Evolutionary conservation across 2,113 vertebrate species (phyloP), one percentile per base, ranked within the genome.

Genomic region (Chloroceryle aenea): DNA sequence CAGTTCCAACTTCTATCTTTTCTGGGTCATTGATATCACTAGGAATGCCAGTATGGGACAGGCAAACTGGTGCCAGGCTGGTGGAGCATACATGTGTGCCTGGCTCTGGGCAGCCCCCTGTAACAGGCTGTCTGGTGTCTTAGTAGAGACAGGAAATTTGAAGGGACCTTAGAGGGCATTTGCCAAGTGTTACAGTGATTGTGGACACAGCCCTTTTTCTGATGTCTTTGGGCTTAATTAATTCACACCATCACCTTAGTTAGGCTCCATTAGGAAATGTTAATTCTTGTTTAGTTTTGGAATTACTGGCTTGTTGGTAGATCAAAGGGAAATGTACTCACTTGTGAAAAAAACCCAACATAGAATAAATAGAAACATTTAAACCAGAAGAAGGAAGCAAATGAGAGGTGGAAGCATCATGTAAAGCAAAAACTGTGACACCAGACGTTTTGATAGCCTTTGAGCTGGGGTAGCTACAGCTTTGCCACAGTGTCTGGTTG

Each of bases 381-480:
- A 50, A 89, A 9, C 14, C 25, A 55, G 72, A 55, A 74, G 34
- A 63, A 58, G 14, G 42, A 72, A 58, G 7, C 9, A 72, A 43
- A 55, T 5, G 6, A 32, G 4, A 42, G 48, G 32, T 68, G 43
- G 38, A 63, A 90, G 22, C 25, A 71, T 19, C 0, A 2, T 8
- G 14, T 67, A 69, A 61, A 68, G 56, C 34, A 63, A 45, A 59
- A 58, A 10, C 15, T 9, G 2, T 32, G 32, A 42, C 20, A 38
- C 0, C 0, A 0, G 27, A 43, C 14, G 16, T 68, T 63, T 30
- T 56, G 4, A 10, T 40, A 21, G 13, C 10, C 15, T n/a, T 21
- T 53, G 23, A 63, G 18, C 67, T 29, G 48, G 50, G 7, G 27
- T 0, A 0, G 14, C 64, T 77, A 25, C 3, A 7, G 63, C 52